Percentiles rank a stretch among this genome's conserved stretches.
phyloP scores from a whole-genome alignment of 2,113 vertebrate genomes.

The Muntiacus reevesi region DNA sequence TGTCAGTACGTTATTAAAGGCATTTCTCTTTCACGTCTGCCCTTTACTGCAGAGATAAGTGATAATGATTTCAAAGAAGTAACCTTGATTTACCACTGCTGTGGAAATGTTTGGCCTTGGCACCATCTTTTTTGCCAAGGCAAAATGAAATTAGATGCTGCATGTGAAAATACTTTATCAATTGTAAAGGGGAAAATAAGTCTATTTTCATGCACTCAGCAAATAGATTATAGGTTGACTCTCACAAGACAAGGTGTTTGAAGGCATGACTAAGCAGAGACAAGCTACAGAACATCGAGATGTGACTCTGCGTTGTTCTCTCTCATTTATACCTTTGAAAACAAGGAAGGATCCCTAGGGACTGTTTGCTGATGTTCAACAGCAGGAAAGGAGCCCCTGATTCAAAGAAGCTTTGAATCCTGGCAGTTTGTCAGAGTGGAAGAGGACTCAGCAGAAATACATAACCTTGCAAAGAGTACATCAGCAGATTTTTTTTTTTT shows the following conservation, averaged over 20 bases:
- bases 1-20: not conserved
- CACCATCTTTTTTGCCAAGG: not conserved
- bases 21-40: not conserved
- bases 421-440: not conserved
- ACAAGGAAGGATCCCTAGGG: not conserved
- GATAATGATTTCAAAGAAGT: slow-evolving; percentile 17
- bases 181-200: not conserved
- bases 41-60: not conserved
- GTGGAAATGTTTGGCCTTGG: not conserved
- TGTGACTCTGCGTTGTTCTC: not conserved
- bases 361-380: not conserved
- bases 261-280: not conserved
- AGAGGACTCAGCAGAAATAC: not conserved
- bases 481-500: not conserved
- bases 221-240: not conserved
- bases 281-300: not conserved
- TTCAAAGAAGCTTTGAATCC: not conserved
- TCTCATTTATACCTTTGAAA: not conserved
- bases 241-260: not conserved
- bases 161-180: slow-evolving; percentile 9
- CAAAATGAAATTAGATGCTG: slow-evolving; percentile 37
- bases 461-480: not conserved
- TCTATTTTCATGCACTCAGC: not conserved
- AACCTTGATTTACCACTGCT: not conserved
- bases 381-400: not conserved